These are phyloP conservation scores for Brachystomella parvula DNA, from an alignment of 1,140 invertebrate species.

Conservation along the genomic window DNA sequence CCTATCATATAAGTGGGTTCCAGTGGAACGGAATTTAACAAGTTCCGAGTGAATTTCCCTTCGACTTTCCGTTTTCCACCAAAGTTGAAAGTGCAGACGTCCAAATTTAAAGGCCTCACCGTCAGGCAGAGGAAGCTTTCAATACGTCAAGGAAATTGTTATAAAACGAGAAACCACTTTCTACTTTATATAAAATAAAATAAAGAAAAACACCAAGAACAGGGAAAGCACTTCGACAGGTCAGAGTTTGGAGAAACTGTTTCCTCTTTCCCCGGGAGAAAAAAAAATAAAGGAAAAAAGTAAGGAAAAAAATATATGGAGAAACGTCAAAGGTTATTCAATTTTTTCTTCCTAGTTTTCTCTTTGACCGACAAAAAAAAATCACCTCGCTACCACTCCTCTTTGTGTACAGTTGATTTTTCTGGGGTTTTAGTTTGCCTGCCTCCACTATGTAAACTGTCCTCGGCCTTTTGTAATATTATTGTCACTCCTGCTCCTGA, in stretches of 20 bases:
- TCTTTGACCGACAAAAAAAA: too few relatives aligned
- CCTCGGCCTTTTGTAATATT: not conserved
- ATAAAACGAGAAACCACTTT: too few relatives aligned
- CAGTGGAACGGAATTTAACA: slow-evolving; percentile 26
- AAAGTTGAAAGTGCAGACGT: slow-evolving; percentile 16
- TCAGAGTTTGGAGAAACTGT: too few relatives aligned
- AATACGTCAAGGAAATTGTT: slow-evolving; percentile 10
- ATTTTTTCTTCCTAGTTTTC: too few relatives aligned
- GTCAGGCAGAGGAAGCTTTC: slow-evolving; percentile 1
- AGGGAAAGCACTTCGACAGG: too few relatives aligned
- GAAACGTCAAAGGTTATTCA: too few relatives aligned
- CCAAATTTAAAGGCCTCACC: not conserved
- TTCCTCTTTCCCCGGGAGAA: too few relatives aligned
- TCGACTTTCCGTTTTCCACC: slow-evolving; percentile 26
- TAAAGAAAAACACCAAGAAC: too few relatives aligned
- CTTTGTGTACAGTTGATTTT: not conserved
- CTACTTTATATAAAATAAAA: too few relatives aligned
- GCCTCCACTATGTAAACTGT: not conserved
- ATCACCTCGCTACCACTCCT: not conserved
- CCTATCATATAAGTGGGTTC: not conserved
- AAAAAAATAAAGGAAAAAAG: too few relatives aligned
- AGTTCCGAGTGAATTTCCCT: slow-evolving; percentile 39
- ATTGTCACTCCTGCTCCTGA: too few relatives aligned
- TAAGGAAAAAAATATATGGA: too few relatives aligned
- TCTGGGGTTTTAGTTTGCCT: not conserved